Conservation (phyloP, 2,113 vertebrate species). For the Chroicocephalus ridibundus region DNA sequence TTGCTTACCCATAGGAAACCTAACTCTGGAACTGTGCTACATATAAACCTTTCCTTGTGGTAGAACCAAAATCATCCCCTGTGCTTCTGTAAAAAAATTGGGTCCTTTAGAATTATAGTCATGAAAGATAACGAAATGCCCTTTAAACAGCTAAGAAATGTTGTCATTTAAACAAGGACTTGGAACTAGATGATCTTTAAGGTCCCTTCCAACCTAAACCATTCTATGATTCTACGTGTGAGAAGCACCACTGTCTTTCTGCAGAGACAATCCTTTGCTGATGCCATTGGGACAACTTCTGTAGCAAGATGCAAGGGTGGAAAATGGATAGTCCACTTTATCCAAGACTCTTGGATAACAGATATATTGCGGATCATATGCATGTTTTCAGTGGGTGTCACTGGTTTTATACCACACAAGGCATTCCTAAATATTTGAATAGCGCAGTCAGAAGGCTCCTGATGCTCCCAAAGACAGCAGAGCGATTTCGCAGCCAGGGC, state of each 20-base stretch:
- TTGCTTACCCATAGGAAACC: background rate
- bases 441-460: background rate
- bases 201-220: background rate
- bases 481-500: background rate
- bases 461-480: background rate
- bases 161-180: background rate
- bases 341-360: background rate
- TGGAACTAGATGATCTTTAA: background rate
- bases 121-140: background rate
- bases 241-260: background rate
- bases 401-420: background rate
- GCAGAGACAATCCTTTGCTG: background rate
- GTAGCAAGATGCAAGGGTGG: fast-evolving
- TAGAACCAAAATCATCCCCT: background rate
- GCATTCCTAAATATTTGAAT: background rate
- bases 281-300: background rate
- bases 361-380: background rate
- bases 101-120: background rate
- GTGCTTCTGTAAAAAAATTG: background rate
- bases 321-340: background rate
- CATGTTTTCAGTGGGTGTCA: background rate
- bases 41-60: background rate
- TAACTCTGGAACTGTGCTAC: background rate
- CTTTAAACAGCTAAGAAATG: background rate
- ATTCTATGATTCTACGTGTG: background rate